These are phyloP conservation scores for Fratercula arctica DNA, from an alignment of 2,797 vertebrate species.

Conservation along the genomic window DNA sequence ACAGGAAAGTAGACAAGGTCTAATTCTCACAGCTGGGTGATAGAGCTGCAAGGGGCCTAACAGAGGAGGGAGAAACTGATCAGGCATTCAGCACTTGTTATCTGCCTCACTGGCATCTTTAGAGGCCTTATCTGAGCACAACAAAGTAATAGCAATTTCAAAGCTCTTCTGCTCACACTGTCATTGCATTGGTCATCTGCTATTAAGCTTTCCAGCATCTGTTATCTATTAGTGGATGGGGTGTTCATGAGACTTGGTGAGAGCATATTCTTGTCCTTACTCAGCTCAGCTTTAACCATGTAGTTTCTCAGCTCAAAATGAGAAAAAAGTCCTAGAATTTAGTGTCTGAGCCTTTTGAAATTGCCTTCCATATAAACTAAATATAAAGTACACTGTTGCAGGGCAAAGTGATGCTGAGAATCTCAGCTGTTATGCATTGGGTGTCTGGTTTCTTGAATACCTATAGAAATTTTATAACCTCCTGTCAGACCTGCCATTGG, in stretches of 20 bases:
- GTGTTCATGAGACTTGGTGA: background rate
- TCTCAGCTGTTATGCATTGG: background rate
- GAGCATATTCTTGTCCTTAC: background rate
- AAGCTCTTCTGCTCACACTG: background rate
- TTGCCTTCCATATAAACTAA: background rate
- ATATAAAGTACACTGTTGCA: background rate
- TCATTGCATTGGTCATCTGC: slow-evolving; percentile 22
- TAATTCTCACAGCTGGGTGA: background rate
- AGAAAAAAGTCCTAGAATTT: background rate
- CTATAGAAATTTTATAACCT: background rate
- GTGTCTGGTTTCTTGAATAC: background rate
- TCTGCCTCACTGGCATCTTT: slow-evolving; percentile 16
- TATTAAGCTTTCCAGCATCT: slow-evolving; percentile 41
- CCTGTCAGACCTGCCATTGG: background rate
- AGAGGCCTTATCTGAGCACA: slow-evolving; percentile 46
- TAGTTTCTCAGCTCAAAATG: background rate
- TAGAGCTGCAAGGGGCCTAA: background rate
- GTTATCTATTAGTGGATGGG: slow-evolving; percentile 20
- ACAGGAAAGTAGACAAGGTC: background rate
- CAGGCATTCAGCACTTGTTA: slow-evolving; percentile 28
- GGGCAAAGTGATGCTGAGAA: background rate
- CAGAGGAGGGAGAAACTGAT: background rate
- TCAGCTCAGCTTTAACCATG: background rate
- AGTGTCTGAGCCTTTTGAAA: background rate
- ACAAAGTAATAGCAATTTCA: slow-evolving; percentile 43